Evolutionary conservation across 2,888 invertebrate species (phyloP).

Genomic region (Agapostemon virescens): DNA sequence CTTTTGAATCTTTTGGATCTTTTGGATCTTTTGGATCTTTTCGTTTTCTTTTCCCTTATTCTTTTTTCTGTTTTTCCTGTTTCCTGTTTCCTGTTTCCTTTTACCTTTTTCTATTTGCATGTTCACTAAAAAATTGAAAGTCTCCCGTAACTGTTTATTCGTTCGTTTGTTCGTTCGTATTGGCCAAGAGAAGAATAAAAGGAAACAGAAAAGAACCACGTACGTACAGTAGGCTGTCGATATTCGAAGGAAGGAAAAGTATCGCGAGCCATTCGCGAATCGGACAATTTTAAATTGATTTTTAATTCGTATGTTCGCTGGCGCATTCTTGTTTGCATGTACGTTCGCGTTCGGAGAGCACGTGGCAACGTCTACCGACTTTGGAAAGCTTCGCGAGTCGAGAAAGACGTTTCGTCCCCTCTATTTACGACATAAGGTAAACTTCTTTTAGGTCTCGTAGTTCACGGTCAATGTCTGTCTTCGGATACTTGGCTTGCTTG

Average conservation of each 20-base stretch:
- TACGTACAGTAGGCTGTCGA: not conserved
- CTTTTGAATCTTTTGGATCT: too few relatives aligned
- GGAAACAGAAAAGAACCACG: not conserved
- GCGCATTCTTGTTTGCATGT: not conserved
- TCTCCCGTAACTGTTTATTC: not conserved
- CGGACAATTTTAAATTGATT: not conserved
- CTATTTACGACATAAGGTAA: slow-evolving; percentile 77
- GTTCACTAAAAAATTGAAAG: not conserved
- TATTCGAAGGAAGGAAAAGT: not conserved
- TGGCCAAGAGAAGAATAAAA: too few relatives aligned
- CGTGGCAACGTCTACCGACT: slow-evolving; percentile 60
- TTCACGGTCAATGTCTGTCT: slow-evolving; percentile 78
- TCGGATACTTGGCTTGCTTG: slow-evolving; percentile 69
- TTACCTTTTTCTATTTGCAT: not conserved
- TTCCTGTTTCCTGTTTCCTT: too few relatives aligned
- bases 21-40: too few relatives aligned
- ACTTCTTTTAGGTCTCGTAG: slow-evolving; percentile 72
- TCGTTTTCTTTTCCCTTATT: too few relatives aligned
- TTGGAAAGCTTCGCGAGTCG: slow-evolving; percentile 38
- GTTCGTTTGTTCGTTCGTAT: not conserved
- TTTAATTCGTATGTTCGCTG: not conserved
- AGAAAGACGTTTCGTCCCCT: slow-evolving; percentile 62
- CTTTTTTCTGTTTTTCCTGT: too few relatives aligned
- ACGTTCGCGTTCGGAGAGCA: slow-evolving; percentile 42
- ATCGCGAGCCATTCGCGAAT: not conserved